Evolutionary conservation across 2,888 invertebrate species (phyloP).

Genomic region (Platerodrilus igneus): DNA sequence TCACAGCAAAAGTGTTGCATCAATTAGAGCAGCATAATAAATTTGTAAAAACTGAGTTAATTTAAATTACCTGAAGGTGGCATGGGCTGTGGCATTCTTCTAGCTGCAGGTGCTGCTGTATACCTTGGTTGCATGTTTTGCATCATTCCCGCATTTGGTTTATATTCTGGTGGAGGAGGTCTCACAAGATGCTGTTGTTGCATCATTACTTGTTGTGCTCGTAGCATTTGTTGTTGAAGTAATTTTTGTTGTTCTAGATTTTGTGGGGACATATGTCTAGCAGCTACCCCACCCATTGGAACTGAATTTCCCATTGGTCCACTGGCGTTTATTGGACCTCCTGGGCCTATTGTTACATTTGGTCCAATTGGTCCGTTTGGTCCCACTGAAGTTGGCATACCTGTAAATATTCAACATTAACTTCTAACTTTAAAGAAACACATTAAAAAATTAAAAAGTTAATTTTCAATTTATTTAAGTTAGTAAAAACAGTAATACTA

Average conservation of each 20-base stretch:
- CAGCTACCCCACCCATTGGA: conserved; percentile 23
- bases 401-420: conserved; percentile 23
- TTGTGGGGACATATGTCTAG: conserved; percentile 36
- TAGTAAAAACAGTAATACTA: too few species aligned
- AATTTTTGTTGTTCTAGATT: conserved; percentile 45
- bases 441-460: too few species aligned
- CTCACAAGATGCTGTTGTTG: conserved; percentile 48
- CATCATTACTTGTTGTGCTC: conserved; percentile 50
- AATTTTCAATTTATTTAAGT: too few species aligned
- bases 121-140: conserved; percentile 44
- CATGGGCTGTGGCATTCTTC: conserved; percentile 65
- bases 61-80: conserved; percentile 59
- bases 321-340: conserved; percentile 29
- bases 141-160: conserved; percentile 57
- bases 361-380: conserved; percentile 20
- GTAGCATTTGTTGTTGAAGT: conserved; percentile 53
- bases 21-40: neutral
- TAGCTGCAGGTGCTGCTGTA: conserved; percentile 53
- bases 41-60: too few species aligned
- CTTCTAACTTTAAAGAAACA: too few species aligned
- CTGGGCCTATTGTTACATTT: conserved; percentile 29
- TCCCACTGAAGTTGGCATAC: conserved; percentile 30
- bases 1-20: too few species aligned
- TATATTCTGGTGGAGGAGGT: conserved; percentile 84
- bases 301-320: conserved; percentile 19